Base-by-base conservation (phyloP, 1,140 invertebrate genomes). In the Tribolium castaneum region DNA sequence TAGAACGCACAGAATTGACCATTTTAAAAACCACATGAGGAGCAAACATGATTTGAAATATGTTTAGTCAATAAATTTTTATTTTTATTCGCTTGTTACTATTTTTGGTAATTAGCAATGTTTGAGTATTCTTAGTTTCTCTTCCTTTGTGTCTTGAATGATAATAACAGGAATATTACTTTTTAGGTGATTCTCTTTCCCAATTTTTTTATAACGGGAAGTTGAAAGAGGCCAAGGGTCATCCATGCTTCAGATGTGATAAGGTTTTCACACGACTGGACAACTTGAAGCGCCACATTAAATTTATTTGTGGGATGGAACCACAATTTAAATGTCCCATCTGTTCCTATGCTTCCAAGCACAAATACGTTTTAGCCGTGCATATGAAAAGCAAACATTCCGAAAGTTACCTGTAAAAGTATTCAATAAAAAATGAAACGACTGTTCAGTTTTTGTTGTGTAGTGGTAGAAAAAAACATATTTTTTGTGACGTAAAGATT, bases 211-310 rank as follows among this genome's bases (percentile, higher is more conserved):
- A 10, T 45, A 45, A 45, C 1, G 39, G 39, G n/a, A 45, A 10
- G 14, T 5, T 72, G 22, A 62, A 72, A 30, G 22, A 70, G 3
- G 76, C 66, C 22, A 62, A 72, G 3, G 76, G 62, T 16, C 56
- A 80, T 35, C 14, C 39, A 12, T 84, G 83, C 75, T 70, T 50
- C n/a, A 81, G 76, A 70, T 84, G 83, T 59, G 81, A 80, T 50
- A 80, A 81, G 50, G 72, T 78, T 3, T 83, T 84, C 49, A 84
- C 83, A 0, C 74, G 83, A 75, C 49, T 82, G 10, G 83, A 84
- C 71, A 90, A 49, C 88, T 89, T 85, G 45, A 79, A 78, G 14
- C 62, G 93, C 9, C 94, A 96, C 86, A 92, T 94, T 83, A 94
- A 92, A 85, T 94, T 94, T 80, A 94, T 95, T 85, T 88, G 87